Evolutionary conservation across 2,888 invertebrate genomes (phyloP), one percentile per base, ranked within the genome.

Genomic region (Rhogogaster chlorosoma): DNA sequence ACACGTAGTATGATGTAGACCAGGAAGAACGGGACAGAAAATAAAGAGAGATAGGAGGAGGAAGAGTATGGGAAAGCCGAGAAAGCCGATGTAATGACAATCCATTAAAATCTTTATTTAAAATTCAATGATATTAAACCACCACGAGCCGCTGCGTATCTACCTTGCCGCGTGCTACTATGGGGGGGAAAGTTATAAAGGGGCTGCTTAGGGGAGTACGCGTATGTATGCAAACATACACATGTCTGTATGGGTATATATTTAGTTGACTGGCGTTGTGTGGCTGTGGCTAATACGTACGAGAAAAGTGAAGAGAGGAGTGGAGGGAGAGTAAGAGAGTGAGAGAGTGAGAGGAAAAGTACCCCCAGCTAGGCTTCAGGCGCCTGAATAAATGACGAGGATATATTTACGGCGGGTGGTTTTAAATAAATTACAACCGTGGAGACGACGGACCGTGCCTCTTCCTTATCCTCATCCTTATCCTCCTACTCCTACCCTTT

Each of bases 361-460:
- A 73, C 83, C 85, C 85, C 85, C 85, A 64, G 61, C 70, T 73
- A 61, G 29, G 61, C 45, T 85, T 32, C 61, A 73, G 85, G 85
- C 89, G 88, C 85, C 88, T 93, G 93, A 93, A 93, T 93, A 93
- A 93, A 91, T 92, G 89, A 93, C 92, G 90, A 91, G 92, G 92
- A 92, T 93, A 92, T 93, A 93, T 93, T 93, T 93, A 93, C 92
- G 93, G 92, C 90, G 92, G 91, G 92, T 91, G 91, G 91, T 93
- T 93, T 93, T 93, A 93, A 93, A 93, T 93, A 93, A 93, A 93
- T 93, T 93, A 93, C 92, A 92, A 90, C 91, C 90, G 92, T 91
- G 91, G 92, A 92, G 92, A 91, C 91, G 91, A 89, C 90, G 89
- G 91, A 89, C 70, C 73, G 67, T 26, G 78, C 80, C 89, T 83